Percentiles rank a stretch among this genome's conserved stretches.
phyloP scores from a whole-genome alignment of 1,140 invertebrate genomes.

The Halictus rubicundus region DNA sequence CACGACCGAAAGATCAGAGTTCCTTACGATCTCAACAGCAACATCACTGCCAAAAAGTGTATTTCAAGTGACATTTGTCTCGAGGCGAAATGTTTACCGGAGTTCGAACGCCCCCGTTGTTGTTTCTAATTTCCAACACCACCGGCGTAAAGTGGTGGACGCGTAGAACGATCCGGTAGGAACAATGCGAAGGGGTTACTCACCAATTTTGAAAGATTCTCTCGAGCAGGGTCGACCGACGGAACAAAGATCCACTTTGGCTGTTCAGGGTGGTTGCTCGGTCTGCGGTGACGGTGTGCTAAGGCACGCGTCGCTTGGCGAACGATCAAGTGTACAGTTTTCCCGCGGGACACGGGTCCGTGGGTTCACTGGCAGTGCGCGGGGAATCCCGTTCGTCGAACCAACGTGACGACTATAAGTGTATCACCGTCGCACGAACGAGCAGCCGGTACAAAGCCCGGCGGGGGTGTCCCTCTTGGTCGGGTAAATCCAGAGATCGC shows the following conservation, averaged over 20 bases:
- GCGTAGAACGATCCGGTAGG: too few species aligned
- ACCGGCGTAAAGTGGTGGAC: too few species aligned
- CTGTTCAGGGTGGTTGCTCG: background rate
- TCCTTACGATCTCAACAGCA: too few species aligned
- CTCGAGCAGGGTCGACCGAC: slow-evolving; percentile 62
- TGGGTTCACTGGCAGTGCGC: slow-evolving; percentile 45
- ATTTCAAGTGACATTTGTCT: too few species aligned
- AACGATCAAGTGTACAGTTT: slow-evolving; percentile 24
- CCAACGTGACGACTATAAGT: slow-evolving; percentile 26
- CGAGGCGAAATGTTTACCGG: too few species aligned
- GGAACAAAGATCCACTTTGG: slow-evolving; percentile 73
- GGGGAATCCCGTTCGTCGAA: slow-evolving; percentile 56
- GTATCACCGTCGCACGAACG: slow-evolving; percentile 32
- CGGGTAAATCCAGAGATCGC: slow-evolving; percentile 31
- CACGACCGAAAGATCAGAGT: too few species aligned
- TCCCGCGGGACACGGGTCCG: slow-evolving; percentile 24
- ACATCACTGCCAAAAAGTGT: too few species aligned
- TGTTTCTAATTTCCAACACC: too few species aligned
- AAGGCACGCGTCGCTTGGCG: slow-evolving; percentile 14
- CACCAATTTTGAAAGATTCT: slow-evolving; percentile 77
- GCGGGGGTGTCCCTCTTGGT: slow-evolving; percentile 17
- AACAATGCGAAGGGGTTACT: slow-evolving; percentile 56
- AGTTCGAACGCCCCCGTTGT: too few species aligned
- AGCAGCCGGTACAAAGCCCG: slow-evolving; percentile 12
- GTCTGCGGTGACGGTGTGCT: slow-evolving; percentile 6